A percentile compares a stretch with the other conserved stretches of the same genome.
These are phyloP conservation scores for Trichonephila inaurata DNA, from an alignment of 1,140 invertebrate genomes.

Conservation along the genomic window DNA sequence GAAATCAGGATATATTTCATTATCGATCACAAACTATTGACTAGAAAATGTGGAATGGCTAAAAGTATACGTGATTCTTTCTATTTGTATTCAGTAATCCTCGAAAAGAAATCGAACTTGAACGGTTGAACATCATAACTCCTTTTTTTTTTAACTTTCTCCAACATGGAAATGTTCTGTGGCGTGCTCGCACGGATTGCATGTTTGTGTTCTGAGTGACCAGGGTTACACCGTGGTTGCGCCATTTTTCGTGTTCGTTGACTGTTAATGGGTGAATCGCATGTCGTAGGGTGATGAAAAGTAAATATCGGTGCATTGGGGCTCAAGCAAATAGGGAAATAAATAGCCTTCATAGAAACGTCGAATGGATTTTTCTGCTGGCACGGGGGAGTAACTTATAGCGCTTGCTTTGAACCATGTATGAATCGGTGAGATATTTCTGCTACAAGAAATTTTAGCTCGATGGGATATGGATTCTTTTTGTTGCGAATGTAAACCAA, in stretches of 20 bases:
- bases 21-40: neutral
- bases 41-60: neutral
- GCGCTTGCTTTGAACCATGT: neutral
- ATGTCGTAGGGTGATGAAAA: slow-evolving; percentile 55
- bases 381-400: neutral
- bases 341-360: slow-evolving; percentile 45
- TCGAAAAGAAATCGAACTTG: slow-evolving; percentile 37
- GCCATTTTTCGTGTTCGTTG: slow-evolving; percentile 38
- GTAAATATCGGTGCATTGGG: slow-evolving; percentile 49
- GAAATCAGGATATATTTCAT: neutral
- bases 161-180: slow-evolving; percentile 11
- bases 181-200: slow-evolving; percentile 31
- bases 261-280: slow-evolving; percentile 52
- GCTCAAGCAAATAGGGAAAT: slow-evolving; percentile 27
- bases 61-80: slow-evolving; percentile 26
- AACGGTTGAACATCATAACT: neutral
- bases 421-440: neutral
- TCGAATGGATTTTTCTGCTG: neutral
- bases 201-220: slow-evolving; percentile 44
- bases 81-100: slow-evolving; percentile 22
- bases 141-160: neutral
- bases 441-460: neutral
- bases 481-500: neutral
- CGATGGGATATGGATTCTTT: neutral
- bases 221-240: slow-evolving; percentile 47